Conservation (phyloP, 2,797 vertebrate genomes). For the Loris lydekkerianus region DNA sequence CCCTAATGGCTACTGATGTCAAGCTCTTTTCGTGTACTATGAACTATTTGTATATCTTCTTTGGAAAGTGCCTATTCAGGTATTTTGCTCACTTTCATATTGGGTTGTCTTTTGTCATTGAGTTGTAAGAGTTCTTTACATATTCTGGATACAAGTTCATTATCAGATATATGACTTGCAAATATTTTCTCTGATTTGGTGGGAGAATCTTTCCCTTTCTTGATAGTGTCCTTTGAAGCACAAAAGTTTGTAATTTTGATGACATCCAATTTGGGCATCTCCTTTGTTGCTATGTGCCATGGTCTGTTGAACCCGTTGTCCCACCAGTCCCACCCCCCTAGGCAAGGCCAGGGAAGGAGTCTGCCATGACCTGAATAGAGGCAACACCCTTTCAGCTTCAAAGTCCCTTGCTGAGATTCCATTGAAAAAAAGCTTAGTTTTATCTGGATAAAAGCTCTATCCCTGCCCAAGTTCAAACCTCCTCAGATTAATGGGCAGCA, state of each 20-base stretch:
- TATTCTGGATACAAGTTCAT: not conserved
- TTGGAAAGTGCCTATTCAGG: not conserved
- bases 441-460: not conserved
- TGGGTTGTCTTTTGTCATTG: not conserved
- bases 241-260: not conserved
- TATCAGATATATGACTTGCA: not conserved
- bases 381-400: not conserved
- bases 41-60: not conserved
- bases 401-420: not conserved
- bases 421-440: slow-evolving; percentile 2
- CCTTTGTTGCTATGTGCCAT: not conserved
- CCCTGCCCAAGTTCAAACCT: not conserved
- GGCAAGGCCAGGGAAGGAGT: not conserved
- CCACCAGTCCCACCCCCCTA: not conserved
- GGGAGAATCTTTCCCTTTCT: not conserved
- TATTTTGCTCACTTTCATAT: not conserved
- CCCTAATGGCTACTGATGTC: not conserved
- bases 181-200: not conserved
- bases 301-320: not conserved
- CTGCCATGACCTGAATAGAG: not conserved
- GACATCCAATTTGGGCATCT: not conserved
- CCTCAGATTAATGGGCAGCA: not conserved
- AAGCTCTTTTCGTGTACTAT: not conserved
- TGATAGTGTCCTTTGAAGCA: not conserved
- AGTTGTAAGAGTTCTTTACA: not conserved